These are phyloP conservation scores for Mormyrus lacerda DNA, from an alignment of 2,113 vertebrate species.

Conservation along the genomic window DNA sequence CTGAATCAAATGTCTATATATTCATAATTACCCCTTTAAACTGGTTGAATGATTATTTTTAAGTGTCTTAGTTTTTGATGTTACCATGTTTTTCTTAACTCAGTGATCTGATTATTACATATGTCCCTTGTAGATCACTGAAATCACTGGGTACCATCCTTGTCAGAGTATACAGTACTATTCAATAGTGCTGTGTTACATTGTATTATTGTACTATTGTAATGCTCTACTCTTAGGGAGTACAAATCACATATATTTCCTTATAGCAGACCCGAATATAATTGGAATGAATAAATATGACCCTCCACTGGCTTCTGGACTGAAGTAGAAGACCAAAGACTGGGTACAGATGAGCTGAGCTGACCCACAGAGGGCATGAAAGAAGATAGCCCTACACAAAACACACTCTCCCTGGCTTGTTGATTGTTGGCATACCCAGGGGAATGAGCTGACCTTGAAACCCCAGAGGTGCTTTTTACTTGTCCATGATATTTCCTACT, in stretches of 20 bases:
- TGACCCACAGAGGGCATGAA: not conserved
- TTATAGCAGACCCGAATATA: not conserved
- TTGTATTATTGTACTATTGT: not conserved
- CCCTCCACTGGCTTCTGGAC: not conserved
- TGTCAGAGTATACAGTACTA: not conserved
- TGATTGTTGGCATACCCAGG: not conserved
- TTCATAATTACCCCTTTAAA: not conserved
- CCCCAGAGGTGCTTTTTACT: not conserved
- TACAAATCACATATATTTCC: not conserved
- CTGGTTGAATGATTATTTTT: not conserved
- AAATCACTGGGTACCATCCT: not conserved
- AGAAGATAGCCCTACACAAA: not conserved
- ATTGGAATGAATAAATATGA: not conserved
- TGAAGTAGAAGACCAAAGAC: not conserved
- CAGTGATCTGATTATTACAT: not conserved
- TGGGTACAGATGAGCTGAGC: not conserved
- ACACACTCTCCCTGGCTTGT: not conserved
- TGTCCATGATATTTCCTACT: not conserved
- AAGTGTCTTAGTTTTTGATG: not conserved
- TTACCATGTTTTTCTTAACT: not conserved
- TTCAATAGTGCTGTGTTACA: not conserved
- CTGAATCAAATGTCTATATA: not conserved
- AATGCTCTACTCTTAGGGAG: not conserved
- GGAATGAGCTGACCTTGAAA: not conserved
- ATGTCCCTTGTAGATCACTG: not conserved